Evolutionary conservation across 2,888 invertebrate species (phyloP), one percentile per base, ranked within the genome.

Genomic region (Biston betularia): DNA sequence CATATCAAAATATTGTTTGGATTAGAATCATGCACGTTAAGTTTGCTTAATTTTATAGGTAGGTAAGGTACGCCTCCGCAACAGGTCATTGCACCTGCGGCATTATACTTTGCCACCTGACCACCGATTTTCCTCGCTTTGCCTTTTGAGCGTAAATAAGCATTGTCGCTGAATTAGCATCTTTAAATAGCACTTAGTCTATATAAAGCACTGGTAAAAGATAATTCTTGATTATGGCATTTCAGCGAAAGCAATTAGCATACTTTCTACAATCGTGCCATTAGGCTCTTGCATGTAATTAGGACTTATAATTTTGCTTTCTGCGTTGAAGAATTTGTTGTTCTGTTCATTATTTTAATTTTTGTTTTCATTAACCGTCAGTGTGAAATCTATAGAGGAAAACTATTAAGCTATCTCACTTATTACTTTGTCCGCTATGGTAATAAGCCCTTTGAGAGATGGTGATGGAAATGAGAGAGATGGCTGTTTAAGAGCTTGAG

Each of bases 1-100:
- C 70, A 72, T 69, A 74, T 74, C 65, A 69, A 78, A 75, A 73
- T 74, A 64, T 68, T 79, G 78, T 78, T 77, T 75, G 64, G 71
- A 75, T 76, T 76, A 74, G 67, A 75, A 78, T 75, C 76, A 78
- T 75, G 76, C 66, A 55, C 67, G 53, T 50, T 65, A 14, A 49
- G 54, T 64, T 67, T 64, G 61, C 65, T 72, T 62, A 68, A 71
- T 77, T 70, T 73, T 68, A 69, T 72, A 76, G 64, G 69, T 78
- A 71, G 72, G 74, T 73, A 75, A 67, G 69, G 65, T 70, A 77
- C 67, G 73, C 71, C 71, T 75, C 67, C 65, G 62, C 76, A 64
- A 46, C 50, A 65, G 83, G 83, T 83, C 84, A 85, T 68, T 82
- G 86, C 78, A 79, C 82, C 70, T 64, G 38, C 65, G 63, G 74